phyloP scores from a whole-genome alignment of 2,888 invertebrate genomes.

The Sinotaia quadrata region DNA sequence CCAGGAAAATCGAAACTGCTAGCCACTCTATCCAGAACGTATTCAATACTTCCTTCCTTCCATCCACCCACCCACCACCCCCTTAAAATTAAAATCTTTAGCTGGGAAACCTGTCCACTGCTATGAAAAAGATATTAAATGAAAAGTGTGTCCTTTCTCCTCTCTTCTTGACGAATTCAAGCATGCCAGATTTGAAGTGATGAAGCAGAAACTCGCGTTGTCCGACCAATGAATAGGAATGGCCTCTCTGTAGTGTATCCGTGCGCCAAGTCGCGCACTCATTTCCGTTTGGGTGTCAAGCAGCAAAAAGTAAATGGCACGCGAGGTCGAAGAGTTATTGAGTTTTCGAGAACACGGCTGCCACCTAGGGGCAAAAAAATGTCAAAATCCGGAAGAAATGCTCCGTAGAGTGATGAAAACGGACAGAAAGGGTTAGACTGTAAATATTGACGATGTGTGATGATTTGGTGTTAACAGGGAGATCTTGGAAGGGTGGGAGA shows the following conservation, averaged over 20 bases:
- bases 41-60: too few relatives aligned
- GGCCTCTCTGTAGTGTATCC: conserved; percentile 10
- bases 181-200: conserved; percentile 15
- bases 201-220: neutral
- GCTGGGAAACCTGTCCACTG: too few relatives aligned
- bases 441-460: conserved; percentile 2
- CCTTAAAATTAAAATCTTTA: too few relatives aligned
- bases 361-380: neutral
- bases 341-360: conserved; percentile 3
- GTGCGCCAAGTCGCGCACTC: neutral
- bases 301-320: conserved; percentile 7
- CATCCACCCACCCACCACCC: too few relatives aligned
- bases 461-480: neutral
- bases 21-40: too few relatives aligned
- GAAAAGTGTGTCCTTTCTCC: too few relatives aligned
- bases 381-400: neutral
- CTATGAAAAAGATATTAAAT: too few relatives aligned
- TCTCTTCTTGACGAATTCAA: too few relatives aligned
- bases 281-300: conserved; percentile 7
- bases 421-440: neutral
- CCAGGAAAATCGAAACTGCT: too few relatives aligned
- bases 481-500: neutral
- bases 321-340: conserved; percentile 1
- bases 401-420: neutral
- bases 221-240: conserved; percentile 26